These are phyloP conservation scores for Pangasius macronema DNA, from an alignment of 2,797 vertebrate genomes.

Conservation along the genomic window DNA sequence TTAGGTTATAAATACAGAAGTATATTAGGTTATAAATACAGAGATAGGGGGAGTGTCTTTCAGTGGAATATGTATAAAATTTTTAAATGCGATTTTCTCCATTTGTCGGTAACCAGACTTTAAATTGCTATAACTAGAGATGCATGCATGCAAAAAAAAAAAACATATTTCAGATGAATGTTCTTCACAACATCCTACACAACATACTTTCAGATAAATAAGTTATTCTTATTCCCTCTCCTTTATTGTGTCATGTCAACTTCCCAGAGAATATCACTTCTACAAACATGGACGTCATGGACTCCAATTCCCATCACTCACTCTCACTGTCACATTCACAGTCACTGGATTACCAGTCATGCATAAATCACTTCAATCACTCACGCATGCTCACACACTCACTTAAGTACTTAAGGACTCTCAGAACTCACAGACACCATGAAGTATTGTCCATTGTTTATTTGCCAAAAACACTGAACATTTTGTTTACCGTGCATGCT, in stretches of 20 bases:
- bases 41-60: too few relatives aligned
- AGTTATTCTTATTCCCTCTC: background rate
- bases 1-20: too few relatives aligned
- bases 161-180: too few relatives aligned
- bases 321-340: background rate
- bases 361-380: background rate
- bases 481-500: background rate
- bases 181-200: too few relatives aligned
- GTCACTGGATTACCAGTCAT: background rate
- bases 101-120: background rate
- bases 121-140: background rate
- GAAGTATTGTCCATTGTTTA: background rate
- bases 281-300: background rate
- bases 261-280: background rate
- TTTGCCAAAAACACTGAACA: background rate
- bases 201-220: background rate
- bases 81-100: background rate
- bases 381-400: background rate
- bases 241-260: background rate
- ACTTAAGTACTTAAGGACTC: background rate
- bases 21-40: background rate
- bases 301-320: background rate
- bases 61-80: background rate
- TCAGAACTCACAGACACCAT: background rate
- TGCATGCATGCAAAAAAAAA: too few relatives aligned